These are phyloP conservation scores for Brachyptera putata DNA, from an alignment of 2,888 invertebrate genomes.

Conservation along the genomic window DNA sequence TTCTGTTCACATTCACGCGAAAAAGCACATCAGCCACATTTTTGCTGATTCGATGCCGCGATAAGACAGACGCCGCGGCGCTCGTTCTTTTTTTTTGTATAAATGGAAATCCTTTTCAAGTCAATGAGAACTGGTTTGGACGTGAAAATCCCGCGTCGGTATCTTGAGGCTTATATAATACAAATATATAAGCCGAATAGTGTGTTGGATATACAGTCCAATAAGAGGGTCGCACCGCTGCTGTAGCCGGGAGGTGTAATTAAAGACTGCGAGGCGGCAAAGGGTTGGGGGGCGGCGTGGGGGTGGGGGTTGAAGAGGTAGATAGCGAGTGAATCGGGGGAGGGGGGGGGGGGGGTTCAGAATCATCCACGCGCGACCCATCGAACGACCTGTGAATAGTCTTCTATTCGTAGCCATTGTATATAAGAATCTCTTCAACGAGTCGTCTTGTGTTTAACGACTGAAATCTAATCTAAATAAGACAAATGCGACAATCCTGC, in stretches of 20 bases:
- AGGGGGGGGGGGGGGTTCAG: constrained; percentile 3
- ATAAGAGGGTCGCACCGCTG: background rate
- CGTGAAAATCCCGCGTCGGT: background rate
- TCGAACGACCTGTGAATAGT: background rate
- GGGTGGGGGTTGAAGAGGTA: too few relatives aligned
- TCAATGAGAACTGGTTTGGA: background rate
- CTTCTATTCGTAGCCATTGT: too few relatives aligned
- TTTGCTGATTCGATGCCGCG: background rate
- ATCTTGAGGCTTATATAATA: background rate
- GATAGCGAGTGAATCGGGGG: too few relatives aligned
- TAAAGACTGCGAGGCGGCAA: constrained; percentile 14
- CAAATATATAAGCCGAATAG: background rate
- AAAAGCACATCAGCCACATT: too few relatives aligned
- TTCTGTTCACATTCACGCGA: constrained; percentile 5
- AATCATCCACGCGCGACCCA: background rate
- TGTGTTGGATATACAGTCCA: background rate
- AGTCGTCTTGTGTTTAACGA: background rate
- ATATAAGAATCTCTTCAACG: too few relatives aligned
- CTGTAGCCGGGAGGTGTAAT: constrained; percentile 21
- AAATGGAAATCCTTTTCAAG: background rate
- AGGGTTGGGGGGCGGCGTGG: background rate
- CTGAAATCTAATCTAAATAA: constrained; percentile 14
- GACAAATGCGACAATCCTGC: background rate
- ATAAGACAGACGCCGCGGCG: too few relatives aligned
- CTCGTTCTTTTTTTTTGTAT: too few relatives aligned